phyloP scores from a whole-genome alignment of 2,797 vertebrate genomes.

The Crocidura indochinensis region DNA sequence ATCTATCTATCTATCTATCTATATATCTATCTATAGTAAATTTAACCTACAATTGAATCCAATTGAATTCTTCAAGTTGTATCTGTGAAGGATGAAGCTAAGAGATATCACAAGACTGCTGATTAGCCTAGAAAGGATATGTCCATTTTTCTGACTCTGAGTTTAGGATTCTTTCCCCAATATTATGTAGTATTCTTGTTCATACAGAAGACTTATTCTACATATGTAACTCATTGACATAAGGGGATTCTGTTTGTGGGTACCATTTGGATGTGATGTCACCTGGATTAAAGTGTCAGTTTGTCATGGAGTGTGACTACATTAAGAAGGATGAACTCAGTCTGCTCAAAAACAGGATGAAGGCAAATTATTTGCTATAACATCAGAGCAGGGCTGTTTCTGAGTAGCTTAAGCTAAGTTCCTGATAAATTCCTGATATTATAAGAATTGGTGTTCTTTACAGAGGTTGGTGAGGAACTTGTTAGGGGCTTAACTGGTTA shows the following conservation, averaged over 20 bases:
- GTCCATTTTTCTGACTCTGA: neutral
- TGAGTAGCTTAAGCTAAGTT: neutral
- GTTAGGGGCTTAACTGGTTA: slow-evolving; percentile 39
- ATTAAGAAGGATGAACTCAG: slow-evolving; percentile 1
- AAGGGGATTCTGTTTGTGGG: slow-evolving; percentile 34
- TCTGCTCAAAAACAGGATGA: neutral
- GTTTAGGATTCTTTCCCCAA: neutral
- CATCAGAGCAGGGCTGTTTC: slow-evolving; percentile 9
- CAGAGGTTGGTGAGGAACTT: neutral
- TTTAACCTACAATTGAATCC: too few relatives aligned
- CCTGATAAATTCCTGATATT: slow-evolving; percentile 39
- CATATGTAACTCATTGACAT: neutral
- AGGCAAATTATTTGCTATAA: neutral
- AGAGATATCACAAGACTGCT: neutral
- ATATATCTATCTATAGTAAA: too few relatives aligned
- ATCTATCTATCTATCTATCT: too few relatives aligned
- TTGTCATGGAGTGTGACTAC: neutral
- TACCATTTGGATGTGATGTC: slow-evolving; percentile 19
- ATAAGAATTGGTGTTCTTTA: neutral
- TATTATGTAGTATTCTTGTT: neutral
- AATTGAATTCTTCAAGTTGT: neutral
- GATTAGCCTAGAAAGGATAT: neutral
- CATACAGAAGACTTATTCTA: slow-evolving; percentile 24
- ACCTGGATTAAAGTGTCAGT: neutral
- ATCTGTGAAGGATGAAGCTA: neutral